Evolutionary conservation across 2,113 vertebrate genomes (phyloP).

Genomic region (Pipra filicauda): DNA sequence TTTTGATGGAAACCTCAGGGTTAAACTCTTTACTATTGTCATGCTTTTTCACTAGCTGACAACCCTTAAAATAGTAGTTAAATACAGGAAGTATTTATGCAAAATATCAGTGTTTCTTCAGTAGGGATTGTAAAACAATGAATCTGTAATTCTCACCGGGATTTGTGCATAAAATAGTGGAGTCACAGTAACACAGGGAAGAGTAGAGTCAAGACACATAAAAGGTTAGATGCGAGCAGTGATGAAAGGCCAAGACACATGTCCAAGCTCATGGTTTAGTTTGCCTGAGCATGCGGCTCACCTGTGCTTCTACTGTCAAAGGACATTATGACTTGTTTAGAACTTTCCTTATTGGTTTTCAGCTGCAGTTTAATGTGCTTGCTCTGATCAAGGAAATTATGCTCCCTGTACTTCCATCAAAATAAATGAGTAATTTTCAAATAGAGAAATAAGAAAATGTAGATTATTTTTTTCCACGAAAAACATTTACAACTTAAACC

Average conservation of each 20-base stretch:
- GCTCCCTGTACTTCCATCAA: not conserved
- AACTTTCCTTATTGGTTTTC: not conserved
- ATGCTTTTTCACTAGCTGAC: not conserved
- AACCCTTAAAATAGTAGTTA: not conserved
- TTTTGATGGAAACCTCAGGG: not conserved
- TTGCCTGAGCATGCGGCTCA: rapidly evolving
- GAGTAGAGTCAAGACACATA: not conserved
- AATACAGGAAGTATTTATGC: not conserved
- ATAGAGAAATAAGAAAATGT: not conserved
- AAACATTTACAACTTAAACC: not conserved
- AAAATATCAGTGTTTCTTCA: not conserved
- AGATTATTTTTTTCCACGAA: not conserved
- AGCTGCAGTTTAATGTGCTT: not conserved
- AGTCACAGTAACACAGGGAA: not conserved
- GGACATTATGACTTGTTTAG: not conserved
- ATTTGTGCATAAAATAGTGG: not conserved
- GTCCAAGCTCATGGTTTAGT: not conserved
- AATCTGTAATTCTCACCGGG: not conserved
- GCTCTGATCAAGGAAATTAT: not conserved
- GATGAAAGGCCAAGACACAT: not conserved
- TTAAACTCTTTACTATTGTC: not conserved
- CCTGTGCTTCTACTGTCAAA: not conserved
- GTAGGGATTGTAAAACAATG: not conserved
- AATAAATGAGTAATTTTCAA: not conserved
- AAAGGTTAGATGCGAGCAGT: not conserved